Evolutionary conservation across 2,888 invertebrate genomes (phyloP), one percentile per base, ranked within the genome.

Genomic region (Napeogenes sylphis): DNA sequence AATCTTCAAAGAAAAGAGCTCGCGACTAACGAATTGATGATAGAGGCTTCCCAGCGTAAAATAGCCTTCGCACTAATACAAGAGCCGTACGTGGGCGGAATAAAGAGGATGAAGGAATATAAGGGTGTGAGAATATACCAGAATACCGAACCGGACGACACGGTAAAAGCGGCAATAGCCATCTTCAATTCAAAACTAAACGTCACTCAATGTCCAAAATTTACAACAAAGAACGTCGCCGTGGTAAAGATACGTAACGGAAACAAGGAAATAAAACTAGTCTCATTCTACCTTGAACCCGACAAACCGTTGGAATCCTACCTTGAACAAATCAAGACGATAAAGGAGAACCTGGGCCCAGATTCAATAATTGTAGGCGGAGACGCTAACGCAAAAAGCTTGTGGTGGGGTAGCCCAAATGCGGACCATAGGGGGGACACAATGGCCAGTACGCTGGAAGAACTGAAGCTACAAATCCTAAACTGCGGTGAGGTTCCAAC

Each of bases 401-500:
- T 21, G 21, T 21, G 21, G 21, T 21, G 21, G 21, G 21, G 21
- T 21, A 21, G 21, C 21, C 21, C 21, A 21, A 21, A 21, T 21
- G 21, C 21, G 21, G 21, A 21, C 21, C 21, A 21, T 21, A 21
- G 21, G 21, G 21, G 21, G 21, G 21, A 21, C 21, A 21, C 21
- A 21, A 21, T 21, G 21, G 21, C 21, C 21, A 21, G 21, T 21
- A 21, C 21, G 21, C 21, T 21, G 21, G 21, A 21, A 21, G 21
- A 21, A 21, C 21, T 21, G 21, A 21, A 21, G 21, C 21, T 21
- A 21, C 21, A 21, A 21, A 21, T 21, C 21, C 21, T 21, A 12
- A 56, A 2, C 70, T 33, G 35, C 70, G 70, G 72, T 66, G 70
- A 0, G 67, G 70, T 38, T 3, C 67, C 67, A 1, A 67, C 67